phyloP scores from a whole-genome alignment of 2,888 invertebrate genomes.

The Drosophila percnosoma region DNA sequence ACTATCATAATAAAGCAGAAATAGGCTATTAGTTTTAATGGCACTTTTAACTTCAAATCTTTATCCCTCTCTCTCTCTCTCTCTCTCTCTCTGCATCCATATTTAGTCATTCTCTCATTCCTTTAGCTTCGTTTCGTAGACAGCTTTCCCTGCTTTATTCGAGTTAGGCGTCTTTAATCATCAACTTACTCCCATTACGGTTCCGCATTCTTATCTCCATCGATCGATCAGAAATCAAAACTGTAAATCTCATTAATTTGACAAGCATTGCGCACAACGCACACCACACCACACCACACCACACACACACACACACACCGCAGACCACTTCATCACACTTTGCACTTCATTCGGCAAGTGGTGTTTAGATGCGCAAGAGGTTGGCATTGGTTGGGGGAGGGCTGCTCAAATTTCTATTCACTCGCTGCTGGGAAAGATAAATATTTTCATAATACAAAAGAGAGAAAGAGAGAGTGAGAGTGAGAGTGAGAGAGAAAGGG shows the following conservation, averaged over 20 bases:
- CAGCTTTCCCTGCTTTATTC: constrained; percentile 1
- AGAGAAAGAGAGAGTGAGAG: constrained; percentile 16
- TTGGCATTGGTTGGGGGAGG: not conserved
- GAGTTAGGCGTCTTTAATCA: constrained; percentile 34
- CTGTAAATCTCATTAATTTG: constrained; percentile 77
- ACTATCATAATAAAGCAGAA: constrained; percentile 1
- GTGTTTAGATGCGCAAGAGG: not conserved
- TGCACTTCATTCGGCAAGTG: constrained; percentile 11
- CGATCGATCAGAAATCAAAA: constrained; percentile 79
- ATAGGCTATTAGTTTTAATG: not conserved
- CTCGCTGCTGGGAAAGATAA: constrained; percentile 70
- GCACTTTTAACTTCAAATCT: not conserved
- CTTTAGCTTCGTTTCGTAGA: not conserved
- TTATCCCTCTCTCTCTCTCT: not conserved
- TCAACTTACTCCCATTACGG: constrained; percentile 12
- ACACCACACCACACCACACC: constrained; percentile 20
- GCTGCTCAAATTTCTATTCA: constrained; percentile 44
- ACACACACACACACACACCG: constrained; percentile 19
- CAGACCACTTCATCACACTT: constrained; percentile 17
- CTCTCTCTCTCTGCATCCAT: not conserved
- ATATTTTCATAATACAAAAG: constrained; percentile 59
- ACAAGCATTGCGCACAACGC: constrained; percentile 61
- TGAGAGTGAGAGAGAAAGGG: constrained; percentile 17
- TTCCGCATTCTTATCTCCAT: constrained; percentile 39
- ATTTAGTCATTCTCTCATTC: not conserved